phyloP scores from a whole-genome alignment of 2,113 vertebrate species.

The Mionectes macconnelli region DNA sequence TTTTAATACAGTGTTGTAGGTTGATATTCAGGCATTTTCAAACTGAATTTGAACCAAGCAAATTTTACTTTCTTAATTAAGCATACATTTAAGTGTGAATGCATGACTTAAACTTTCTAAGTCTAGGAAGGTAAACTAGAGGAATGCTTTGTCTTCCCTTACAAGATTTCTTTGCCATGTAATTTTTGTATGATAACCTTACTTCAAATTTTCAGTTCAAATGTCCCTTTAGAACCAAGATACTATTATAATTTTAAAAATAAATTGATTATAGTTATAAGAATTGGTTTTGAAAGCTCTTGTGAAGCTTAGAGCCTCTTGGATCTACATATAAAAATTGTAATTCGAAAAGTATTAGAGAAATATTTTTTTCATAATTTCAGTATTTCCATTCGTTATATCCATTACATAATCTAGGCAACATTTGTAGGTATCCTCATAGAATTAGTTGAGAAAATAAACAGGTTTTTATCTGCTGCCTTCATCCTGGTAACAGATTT shows the following conservation, averaged over 20 bases:
- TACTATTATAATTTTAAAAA: not conserved
- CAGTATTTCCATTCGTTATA: not conserved
- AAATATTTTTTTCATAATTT: not conserved
- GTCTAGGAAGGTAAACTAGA: not conserved
- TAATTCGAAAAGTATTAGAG: not conserved
- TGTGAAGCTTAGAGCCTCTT: not conserved
- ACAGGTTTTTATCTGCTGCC: not conserved
- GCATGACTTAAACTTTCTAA: not conserved
- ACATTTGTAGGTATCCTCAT: not conserved
- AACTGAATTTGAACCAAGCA: not conserved
- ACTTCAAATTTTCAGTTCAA: not conserved
- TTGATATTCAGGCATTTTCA: not conserved
- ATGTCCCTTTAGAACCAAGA: not conserved
- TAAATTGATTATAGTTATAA: not conserved
- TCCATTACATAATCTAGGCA: not conserved
- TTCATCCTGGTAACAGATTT: not conserved
- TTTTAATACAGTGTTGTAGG: not conserved
- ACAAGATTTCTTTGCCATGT: not conserved
- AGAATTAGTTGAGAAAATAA: not conserved
- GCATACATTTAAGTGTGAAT: not conserved
- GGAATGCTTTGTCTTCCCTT: not conserved
- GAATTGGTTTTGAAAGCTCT: not conserved
- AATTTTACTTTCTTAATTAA: not conserved
- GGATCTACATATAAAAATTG: not conserved
- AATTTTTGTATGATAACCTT: not conserved